Base-by-base conservation (phyloP, 2,888 invertebrate species). In the Leptogaster cylindrica region DNA sequence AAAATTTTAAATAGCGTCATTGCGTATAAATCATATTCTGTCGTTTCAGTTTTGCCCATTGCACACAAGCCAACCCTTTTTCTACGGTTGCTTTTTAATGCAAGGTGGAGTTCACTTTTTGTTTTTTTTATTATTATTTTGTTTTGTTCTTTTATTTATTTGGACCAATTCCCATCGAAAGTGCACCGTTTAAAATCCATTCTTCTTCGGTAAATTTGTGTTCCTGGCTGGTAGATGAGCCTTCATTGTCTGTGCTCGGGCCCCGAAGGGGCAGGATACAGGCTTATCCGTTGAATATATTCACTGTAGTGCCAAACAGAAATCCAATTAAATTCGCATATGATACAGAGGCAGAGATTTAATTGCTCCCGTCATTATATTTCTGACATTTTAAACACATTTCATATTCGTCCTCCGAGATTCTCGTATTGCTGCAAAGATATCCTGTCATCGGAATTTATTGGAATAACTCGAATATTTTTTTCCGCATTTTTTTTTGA, bases 311-410 rank as follows among this genome's bases (percentile, higher is more conserved):
- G 65, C 18, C 63, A 65, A 68, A 63, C 64, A 65, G 48, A 68
- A 65, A 68, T 65, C 68, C 68, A 68, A 68, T 68, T 68, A 65
- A 68, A 65, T 33, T 58, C 65, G 36, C 31, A 65, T 65, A 48
- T 65, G 68, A 65, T 68, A 55, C 39, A 8, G 31, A 50, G 20
- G 20, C 3, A 18, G 25, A 25, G 36, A 63, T 63, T 67, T 64
- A 55, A 64, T 68, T 68, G 68, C 65, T 64, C 41, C 41, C 65
- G 55, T 65, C 52, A 65, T 68, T 65, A 68, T 65, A 18, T 55
- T 64, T 50, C 31, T 52, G 36, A 65, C 63, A 50, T 48, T 25
- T 68, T 44, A 55, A 68, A 68, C 46, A 67, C 52, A 63, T 67
- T 67, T 63, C 44, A 51, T 63, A 44, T 63, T 61, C 63, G 20